Base-by-base conservation (phyloP, 2,797 vertebrate genomes). In the Enteromius viviparus region DNA sequence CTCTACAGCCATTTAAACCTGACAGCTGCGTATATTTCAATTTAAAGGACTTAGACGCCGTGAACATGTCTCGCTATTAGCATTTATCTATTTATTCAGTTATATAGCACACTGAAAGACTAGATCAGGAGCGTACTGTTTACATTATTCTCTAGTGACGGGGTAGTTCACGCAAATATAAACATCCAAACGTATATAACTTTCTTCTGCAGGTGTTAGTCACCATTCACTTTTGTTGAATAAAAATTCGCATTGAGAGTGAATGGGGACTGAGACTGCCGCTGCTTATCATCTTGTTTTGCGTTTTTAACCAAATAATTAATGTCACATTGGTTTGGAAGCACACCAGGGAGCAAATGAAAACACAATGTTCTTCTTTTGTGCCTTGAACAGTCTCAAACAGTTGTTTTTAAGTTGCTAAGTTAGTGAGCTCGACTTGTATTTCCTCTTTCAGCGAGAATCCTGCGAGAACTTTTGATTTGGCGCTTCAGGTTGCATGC, bases 381-480 rank as follows among this genome's bases (percentile, higher is more conserved):
- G 42, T 11, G 4, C 55, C 4, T 72, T 21, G 4, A 71, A 49
- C 26, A 11, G 17, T 37, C 10, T 55, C 19, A 37, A 15, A 58
- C 1, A 23, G 19, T 45, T 37, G 65, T 74, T 74, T 68, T 70
- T 4, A 80, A 23, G 34, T 51, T 51, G 3, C 9, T 40, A 14
- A 37, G 32, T 66, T 34, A 45, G 42, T 74, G 14, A 49, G 34
- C 21, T 42, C 0, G 1, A 26, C 1, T 72, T 12, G 1, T 78
- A 40, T 86, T 72, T 53, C 17, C 74, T 69, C 47, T 91, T 89
- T 7, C 89, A 98, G 98, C 93, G 96, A 98, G 94, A 96, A 96
- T 90, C 98, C 98, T 88, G 96, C 96, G 80, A 96, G 96, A 92
- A 98, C 96, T 15, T 98, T 99, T 94, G 97, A 99, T 93, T 93